Base-by-base conservation (phyloP, 2,113 vertebrate genomes). In the Syrrhaptes paradoxus region DNA sequence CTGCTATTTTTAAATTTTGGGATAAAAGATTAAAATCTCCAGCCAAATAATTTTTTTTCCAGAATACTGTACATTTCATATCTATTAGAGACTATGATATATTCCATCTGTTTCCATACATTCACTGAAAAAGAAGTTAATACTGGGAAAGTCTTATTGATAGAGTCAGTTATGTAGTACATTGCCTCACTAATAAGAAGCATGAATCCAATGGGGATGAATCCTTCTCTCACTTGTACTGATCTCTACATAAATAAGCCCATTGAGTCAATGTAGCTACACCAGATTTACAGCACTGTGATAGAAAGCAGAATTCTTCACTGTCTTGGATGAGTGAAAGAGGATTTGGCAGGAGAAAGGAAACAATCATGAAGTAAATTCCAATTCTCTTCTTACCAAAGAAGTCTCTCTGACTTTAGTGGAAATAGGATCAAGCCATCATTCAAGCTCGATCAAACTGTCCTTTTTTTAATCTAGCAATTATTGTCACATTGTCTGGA, bases 261-360 rank as follows among this genome's bases (percentile, higher is more conserved):
- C 92, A 89, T 15, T 90, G 77, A 95, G 32, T 93, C 79, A 87
- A 75, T 46, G 49, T 15, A 86, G 68, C 57, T 65, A 84, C 38
- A 68, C 52, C 32, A 91, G 68, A 96, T 87, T 91, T 91, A 80
- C 67, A 91, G 55, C 34, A 83, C n/a, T n/a, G 36, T 76, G 72
- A 94, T 1, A 86, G 72, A 93, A 94, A 78, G 65, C 51, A 85
- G 87, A 94, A 81, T 15, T 81, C 73, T 77, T 84, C 4, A 5
- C 57, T 84, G 61, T 78, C 84, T 95, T 94, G 73, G 76, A 92
- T 90, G 90, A 90, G 25, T 90, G 70, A 78, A 93, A 93, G 65
- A 94, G 92, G 70, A 95, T 87, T 94, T 96, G 96, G 90, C 77
- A 94, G 55, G 62, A 93, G 57, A 79, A 95, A 87, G 75, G 61